phyloP scores from a whole-genome alignment of 2,888 invertebrate species.

The Andrena flavipes region DNA sequence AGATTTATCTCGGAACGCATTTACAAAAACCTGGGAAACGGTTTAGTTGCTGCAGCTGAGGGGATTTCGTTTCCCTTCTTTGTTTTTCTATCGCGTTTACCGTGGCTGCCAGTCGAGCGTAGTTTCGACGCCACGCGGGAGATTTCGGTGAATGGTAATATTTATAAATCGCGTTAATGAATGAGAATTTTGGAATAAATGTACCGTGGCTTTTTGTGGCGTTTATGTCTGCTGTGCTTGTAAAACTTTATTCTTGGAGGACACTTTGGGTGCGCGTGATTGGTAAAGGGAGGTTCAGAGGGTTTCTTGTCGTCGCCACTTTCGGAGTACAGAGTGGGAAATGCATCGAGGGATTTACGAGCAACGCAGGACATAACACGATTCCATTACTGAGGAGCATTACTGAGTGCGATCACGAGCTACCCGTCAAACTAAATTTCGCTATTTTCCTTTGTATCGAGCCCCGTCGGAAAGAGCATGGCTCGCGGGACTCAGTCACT shows the following conservation, averaged over 20 bases:
- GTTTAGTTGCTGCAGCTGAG: not conserved
- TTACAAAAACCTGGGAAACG: conserved; percentile 4
- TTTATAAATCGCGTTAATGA: too few relatives aligned
- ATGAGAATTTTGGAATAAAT: too few relatives aligned
- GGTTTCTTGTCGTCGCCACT: too few relatives aligned
- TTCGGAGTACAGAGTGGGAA: too few relatives aligned
- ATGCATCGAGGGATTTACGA: not conserved
- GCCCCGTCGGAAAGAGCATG: not conserved
- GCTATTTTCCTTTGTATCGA: conserved; percentile 48
- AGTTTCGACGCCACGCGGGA: not conserved
- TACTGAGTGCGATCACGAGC: conserved; percentile 44
- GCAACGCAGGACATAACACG: not conserved
- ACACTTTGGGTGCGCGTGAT: too few relatives aligned
- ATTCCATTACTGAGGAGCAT: not conserved
- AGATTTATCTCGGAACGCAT: not conserved
- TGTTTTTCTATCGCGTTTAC: not conserved
- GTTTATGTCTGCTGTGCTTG: too few relatives aligned
- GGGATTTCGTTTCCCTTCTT: not conserved
- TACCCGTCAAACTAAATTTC: conserved; percentile 47
- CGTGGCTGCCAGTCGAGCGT: not conserved
- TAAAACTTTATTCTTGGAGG: too few relatives aligned
- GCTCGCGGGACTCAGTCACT: conserved; percentile 14
- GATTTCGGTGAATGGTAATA: not conserved
- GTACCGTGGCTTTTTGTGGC: too few relatives aligned
- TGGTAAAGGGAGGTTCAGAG: too few relatives aligned